These are phyloP conservation scores for Dexiosoma caninum DNA, from an alignment of 2,888 invertebrate species.

Conservation along the genomic window DNA sequence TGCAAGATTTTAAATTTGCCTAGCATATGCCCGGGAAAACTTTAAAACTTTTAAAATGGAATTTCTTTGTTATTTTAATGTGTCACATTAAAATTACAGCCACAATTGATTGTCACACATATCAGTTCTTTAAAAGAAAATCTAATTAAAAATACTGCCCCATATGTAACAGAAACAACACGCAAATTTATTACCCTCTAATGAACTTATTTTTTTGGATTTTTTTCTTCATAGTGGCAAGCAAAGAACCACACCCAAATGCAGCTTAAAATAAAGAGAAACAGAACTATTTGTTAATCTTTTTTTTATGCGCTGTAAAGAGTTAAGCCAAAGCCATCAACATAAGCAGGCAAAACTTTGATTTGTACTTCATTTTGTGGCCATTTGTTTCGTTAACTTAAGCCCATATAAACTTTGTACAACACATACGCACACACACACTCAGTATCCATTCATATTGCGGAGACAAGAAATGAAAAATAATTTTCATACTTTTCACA, in stretches of 20 bases:
- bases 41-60: neutral
- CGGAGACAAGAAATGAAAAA: neutral
- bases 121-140: too few species aligned
- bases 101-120: too few species aligned
- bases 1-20: too few species aligned
- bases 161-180: too few species aligned
- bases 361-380: conserved; percentile 72
- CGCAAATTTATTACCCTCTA: too few species aligned
- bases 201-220: too few species aligned
- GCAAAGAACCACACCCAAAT: conserved; percentile 31
- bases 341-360: conserved; percentile 70
- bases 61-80: too few species aligned
- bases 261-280: neutral
- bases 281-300: neutral
- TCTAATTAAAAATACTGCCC: too few species aligned
- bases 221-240: too few species aligned
- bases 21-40: too few species aligned
- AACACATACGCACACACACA: conserved; percentile 2
- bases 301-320: neutral
- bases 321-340: conserved; percentile 67
- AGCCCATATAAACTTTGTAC: neutral
- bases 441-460: too few species aligned
- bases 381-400: conserved; percentile 64
- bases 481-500: neutral
- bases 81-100: too few species aligned